Evolutionary conservation across 2,113 vertebrate species (phyloP).

Genomic region (Indri indri): DNA sequence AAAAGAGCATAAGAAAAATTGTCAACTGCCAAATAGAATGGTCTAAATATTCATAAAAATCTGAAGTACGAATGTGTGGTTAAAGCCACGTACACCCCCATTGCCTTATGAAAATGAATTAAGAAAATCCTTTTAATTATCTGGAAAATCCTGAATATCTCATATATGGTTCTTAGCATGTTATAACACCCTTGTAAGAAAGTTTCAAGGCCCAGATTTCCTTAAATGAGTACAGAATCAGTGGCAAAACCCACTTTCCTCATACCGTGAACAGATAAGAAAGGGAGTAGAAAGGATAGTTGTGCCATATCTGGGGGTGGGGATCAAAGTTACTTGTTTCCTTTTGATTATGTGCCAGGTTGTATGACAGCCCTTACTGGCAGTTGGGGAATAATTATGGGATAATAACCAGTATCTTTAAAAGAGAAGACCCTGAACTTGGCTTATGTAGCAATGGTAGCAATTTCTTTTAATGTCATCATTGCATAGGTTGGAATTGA

Average conservation of each 20-base stretch:
- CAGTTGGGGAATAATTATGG: neutral
- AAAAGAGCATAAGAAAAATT: neutral
- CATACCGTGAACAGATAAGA: neutral
- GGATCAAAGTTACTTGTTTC: neutral
- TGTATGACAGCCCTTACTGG: neutral
- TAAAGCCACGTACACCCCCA: neutral
- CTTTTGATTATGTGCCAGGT: neutral
- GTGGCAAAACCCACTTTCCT: neutral
- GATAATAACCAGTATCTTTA: neutral
- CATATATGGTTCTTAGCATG: neutral
- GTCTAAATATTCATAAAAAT: neutral
- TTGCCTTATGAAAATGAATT: neutral
- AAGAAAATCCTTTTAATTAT: neutral
- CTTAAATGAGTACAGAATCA: neutral
- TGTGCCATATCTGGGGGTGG: neutral
- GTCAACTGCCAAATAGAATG: neutral
- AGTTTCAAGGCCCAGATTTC: neutral
- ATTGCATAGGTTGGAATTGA: neutral
- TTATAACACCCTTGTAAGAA: neutral
- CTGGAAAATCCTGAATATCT: neutral
- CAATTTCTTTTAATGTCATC: neutral
- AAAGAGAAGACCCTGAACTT: neutral
- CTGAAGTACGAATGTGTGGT: neutral
- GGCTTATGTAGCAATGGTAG: neutral
- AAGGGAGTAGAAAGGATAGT: neutral